phyloP scores from a whole-genome alignment of 2,888 invertebrate genomes.

The Copidosoma aretas region DNA sequence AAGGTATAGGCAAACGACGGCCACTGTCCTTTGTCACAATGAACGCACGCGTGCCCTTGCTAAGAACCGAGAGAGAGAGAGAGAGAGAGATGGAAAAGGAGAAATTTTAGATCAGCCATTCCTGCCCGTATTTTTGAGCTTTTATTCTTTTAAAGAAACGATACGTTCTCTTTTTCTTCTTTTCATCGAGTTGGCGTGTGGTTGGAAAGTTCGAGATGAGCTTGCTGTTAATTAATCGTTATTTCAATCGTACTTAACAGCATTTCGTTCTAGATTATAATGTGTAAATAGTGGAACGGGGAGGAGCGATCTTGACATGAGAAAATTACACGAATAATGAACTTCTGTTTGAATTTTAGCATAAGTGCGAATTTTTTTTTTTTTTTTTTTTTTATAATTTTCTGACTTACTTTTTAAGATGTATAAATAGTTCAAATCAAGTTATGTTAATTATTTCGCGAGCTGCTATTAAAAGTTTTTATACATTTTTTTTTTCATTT shows the following conservation, averaged over 20 bases:
- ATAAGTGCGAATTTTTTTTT: constrained; percentile 2
- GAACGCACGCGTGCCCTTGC: constrained; percentile 10
- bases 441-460: neutral
- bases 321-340: constrained; percentile 3
- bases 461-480: neutral
- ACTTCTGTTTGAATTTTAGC: constrained; percentile 1
- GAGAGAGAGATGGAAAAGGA: too few species aligned
- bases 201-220: neutral
- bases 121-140: constrained; percentile 23
- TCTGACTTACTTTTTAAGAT: constrained; percentile 6
- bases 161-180: neutral
- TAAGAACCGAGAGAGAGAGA: neutral
- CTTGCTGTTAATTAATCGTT: constrained; percentile 14
- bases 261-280: constrained; percentile 19
- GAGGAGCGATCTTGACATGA: constrained; percentile 6
- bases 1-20: constrained; percentile 39
- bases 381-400: neutral
- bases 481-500: neutral
- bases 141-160: neutral
- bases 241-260: constrained; percentile 10
- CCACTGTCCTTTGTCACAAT: constrained; percentile 35
- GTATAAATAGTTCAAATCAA: neutral
- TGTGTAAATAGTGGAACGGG: constrained; percentile 16
- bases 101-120: neutral
- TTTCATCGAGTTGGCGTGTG: neutral